Evolutionary conservation across 1,140 invertebrate genomes (phyloP), one percentile per base, ranked within the genome.

Genomic region (Magallana ariakensis): DNA sequence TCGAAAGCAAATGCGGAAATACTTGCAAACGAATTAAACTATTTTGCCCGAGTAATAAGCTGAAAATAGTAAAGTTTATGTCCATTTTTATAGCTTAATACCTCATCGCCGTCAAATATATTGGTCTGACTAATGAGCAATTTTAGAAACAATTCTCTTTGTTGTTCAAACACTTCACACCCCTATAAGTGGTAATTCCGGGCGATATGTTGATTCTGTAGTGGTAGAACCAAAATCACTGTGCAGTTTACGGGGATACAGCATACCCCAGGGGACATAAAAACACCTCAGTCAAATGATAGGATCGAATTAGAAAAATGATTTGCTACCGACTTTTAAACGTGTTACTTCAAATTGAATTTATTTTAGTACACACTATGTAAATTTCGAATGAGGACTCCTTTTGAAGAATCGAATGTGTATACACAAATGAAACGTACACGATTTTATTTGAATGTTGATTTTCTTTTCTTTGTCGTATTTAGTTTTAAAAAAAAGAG

Each of bases 131-230:
- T 75, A 19, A 75, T 26, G 66, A 75, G 9, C 66, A 75, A 75
- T 75, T 75, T 75, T 26, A 26, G 66, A 11, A 75, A 75, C 66
- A 75, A 75, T 75, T 75, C 26, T 26, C 33, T 75, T 75, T 75
- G 66, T 75, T 75, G 22, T 10, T 46, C 22, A 75, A 33, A 22
- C 66, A 26, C 15, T 75, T 75, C 66, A 75, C 66, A 75, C 22
- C 58, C 33, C 11, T 75, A 15, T 26, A 75, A 75, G 66, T 75
- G 66, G 19, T 3, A 5, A 22, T 22, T 70, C 11, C 19, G 9
- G 13, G 66, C 33, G 66, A 26, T 33, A 26, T 75, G 66, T 75
- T 75, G 26, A 22, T 75, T 75, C 33, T 75, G 22, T 62, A 62
- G 16, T 62, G 5, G 5, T 3, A 19, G 11, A n/a, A 7, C 15